Evolutionary conservation across 2,113 vertebrate genomes (phyloP), one percentile per base, ranked within the genome.

Genomic region (Hydrochoerus hydrochaeris): DNA sequence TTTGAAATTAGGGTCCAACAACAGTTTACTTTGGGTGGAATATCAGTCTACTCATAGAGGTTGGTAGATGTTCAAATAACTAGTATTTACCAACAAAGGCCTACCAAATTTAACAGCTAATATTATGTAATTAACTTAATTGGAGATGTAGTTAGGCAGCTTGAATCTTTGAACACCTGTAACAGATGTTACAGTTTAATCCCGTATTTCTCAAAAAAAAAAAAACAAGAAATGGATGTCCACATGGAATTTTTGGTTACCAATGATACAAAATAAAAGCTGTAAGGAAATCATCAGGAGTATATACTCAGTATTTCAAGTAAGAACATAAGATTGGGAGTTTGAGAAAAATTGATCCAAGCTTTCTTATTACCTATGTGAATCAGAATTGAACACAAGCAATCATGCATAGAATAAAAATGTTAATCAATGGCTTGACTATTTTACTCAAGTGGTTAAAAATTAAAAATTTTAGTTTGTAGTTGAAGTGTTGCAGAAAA

Each of bases 161-260:
- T 86, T 91, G 77, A 93, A 67, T 60, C n/a, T 73, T 73, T 58
- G 90, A 92, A 83, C 17, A 91, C 9, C 52, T 93, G 1, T 63
- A 60, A 30, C 32, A 75, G 54, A 26, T 83, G 49, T 84, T 95
- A 80, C 38, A 80, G 88, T 63, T 65, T 63, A 95, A 75, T 95
- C 7, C 46, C 30, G 58, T 82, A 57, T 63, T 94, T 69, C n/a
- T n/a, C n/a, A n/a, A n/a, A n/a, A n/a, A n/a, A 95, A 57, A 63
- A 67, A 35, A 96, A 90, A 78, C 10, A 52, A 78, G 93, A 96
- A 93, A 69, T 95, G n/a, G 60, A 86, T 80, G 14, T 88, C 75
- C 32, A 30, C 52, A 17, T 94, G 46, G 89, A 85, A 86, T 88
- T 90, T 63, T 44, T 86, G 20, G 35, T 95, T 65, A 83, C 44